Conservation (phyloP, 2,797 vertebrate species). For the Phrynocephalus vlangalii region DNA sequence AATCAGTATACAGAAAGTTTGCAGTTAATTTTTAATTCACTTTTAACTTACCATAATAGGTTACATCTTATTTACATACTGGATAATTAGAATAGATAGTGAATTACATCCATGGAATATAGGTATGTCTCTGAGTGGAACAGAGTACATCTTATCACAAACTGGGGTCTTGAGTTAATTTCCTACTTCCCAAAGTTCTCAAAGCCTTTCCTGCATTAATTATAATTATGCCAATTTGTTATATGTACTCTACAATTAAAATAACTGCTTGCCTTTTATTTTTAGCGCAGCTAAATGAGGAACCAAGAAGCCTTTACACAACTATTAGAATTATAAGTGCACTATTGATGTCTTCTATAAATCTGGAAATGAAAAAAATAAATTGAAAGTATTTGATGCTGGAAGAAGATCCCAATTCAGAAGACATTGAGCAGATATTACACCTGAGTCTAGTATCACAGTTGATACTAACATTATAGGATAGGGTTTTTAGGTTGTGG, state of each 20-base stretch:
- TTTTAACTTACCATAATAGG: accelerated
- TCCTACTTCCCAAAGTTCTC: conserved; percentile 52
- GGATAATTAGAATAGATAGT: background rate
- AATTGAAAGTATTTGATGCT: conserved; percentile 14
- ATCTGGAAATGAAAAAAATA: conserved; percentile 8
- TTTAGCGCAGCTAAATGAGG: conserved; percentile 47
- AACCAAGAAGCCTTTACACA: background rate
- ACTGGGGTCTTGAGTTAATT: conserved; percentile 52
- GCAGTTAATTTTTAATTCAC: background rate
- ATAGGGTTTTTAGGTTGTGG: background rate
- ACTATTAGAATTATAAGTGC: background rate
- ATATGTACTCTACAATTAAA: conserved; percentile 70
- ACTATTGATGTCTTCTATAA: conserved; percentile 19
- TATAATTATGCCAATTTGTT: conserved; percentile 71
- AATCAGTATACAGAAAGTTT: background rate
- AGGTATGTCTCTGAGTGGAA: background rate
- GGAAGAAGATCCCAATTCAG: background rate
- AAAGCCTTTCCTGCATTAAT: conserved; percentile 62
- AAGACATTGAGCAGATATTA: background rate
- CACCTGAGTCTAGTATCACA: background rate
- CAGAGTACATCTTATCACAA: conserved; percentile 18
- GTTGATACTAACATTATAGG: background rate
- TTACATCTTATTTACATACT: conserved; percentile 1
- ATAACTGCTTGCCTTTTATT: conserved; percentile 53
- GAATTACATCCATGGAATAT: conserved; percentile 11